phyloP scores from a whole-genome alignment of 2,797 vertebrate genomes.

The Hydrophis major region DNA sequence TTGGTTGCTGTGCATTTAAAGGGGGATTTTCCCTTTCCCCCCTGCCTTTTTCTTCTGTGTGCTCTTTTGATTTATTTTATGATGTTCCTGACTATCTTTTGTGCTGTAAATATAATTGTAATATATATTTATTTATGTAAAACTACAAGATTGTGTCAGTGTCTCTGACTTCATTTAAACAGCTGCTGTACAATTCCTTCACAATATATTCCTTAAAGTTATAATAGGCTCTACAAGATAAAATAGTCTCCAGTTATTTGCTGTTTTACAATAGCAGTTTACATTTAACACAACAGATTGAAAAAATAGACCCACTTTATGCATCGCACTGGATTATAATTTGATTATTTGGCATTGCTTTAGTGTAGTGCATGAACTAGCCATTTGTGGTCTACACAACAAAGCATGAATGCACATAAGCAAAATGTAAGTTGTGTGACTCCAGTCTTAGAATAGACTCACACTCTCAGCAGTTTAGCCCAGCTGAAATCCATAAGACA shows the following conservation, averaged over 20 bases:
- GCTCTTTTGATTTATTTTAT: too few species aligned
- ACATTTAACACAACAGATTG: background rate
- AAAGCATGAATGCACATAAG: background rate
- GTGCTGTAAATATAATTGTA: too few species aligned
- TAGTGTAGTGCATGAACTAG: background rate
- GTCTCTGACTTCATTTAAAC: background rate
- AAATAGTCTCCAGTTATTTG: background rate
- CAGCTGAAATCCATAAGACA: background rate
- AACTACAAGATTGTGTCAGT: background rate
- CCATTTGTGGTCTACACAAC: background rate
- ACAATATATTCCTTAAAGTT: background rate
- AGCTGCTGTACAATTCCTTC: background rate
- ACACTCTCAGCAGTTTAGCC: background rate
- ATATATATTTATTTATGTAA: background rate
- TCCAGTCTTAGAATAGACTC: background rate
- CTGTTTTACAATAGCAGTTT: background rate
- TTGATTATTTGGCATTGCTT: background rate
- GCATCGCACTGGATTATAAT: background rate
- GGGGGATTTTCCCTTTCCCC: too few species aligned
- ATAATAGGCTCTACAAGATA: background rate
- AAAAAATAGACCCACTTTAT: background rate
- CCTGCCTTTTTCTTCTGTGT: too few species aligned
- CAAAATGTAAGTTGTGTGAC: background rate
- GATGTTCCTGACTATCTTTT: too few species aligned
- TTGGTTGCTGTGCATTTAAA: background rate